phyloP scores from a whole-genome alignment of 92 coral and sea anemone genomes.

The Phenganax stokvisi region DNA sequence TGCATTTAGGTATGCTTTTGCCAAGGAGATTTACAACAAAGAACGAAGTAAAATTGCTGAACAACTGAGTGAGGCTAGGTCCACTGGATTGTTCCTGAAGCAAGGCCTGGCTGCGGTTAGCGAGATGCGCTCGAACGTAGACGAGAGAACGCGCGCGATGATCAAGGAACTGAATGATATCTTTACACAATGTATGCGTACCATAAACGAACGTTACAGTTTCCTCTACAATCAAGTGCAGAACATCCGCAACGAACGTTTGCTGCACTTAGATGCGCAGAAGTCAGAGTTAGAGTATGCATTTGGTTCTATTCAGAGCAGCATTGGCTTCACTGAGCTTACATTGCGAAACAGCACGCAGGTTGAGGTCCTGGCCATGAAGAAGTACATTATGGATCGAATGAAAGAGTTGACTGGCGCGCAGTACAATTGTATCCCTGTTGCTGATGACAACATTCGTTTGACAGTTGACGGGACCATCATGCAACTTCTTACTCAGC shows the following conservation, averaged over 20 bases:
- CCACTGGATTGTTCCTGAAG: slow-evolving; percentile 34
- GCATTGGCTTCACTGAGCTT: slow-evolving; percentile 38
- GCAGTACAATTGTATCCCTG: slow-evolving; percentile 39
- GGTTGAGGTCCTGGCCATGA: slow-evolving; percentile 39
- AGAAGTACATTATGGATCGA: slow-evolving; percentile 41
- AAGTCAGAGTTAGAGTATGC: slow-evolving; percentile 39
- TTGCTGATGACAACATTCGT: slow-evolving; percentile 40
- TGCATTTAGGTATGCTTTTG: slow-evolving; percentile 34
- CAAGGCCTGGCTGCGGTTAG: slow-evolving; percentile 42
- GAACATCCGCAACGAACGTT: slow-evolving; percentile 40
- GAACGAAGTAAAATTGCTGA: slow-evolving; percentile 39
- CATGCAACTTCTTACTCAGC: slow-evolving; percentile 32
- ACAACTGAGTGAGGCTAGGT: slow-evolving; percentile 39
- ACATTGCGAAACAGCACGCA: slow-evolving; percentile 41
- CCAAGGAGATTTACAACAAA: slow-evolving; percentile 39
- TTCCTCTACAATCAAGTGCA: slow-evolving; percentile 37
- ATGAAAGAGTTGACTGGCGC: slow-evolving; percentile 42
- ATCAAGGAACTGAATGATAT: slow-evolving; percentile 40
- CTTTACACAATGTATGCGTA: slow-evolving; percentile 42
- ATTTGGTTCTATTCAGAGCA: slow-evolving; percentile 38
- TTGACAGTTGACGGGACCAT: slow-evolving; percentile 27
- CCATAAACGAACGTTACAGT: slow-evolving; percentile 41
- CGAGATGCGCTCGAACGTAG: slow-evolving; percentile 37
- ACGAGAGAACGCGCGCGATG: slow-evolving; percentile 42
- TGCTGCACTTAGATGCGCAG: slow-evolving; percentile 35